These are phyloP conservation scores for Hiodon alosoides DNA, from an alignment of 2,113 vertebrate species.

Conservation along the genomic window DNA sequence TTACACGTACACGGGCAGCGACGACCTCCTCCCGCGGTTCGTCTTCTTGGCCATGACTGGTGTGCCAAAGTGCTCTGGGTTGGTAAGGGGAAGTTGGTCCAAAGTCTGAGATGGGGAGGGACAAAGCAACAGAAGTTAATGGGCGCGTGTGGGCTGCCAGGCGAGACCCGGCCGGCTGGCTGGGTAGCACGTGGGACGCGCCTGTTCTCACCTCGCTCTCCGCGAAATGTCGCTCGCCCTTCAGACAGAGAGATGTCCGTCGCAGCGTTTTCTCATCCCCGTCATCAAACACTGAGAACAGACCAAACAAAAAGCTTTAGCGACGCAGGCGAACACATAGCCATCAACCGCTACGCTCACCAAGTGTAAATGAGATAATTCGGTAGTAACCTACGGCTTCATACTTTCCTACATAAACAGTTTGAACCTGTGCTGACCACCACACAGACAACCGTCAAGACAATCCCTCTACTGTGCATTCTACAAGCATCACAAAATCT, in stretches of 20 bases:
- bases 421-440: neutral
- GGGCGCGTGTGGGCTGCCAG: neutral
- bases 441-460: neutral
- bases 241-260: conserved; percentile 90
- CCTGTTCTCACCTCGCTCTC: conserved; percentile 83
- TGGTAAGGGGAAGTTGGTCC: conserved; percentile 92
- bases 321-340: neutral
- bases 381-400: too few species aligned
- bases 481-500: too few species aligned
- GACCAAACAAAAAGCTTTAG: neutral
- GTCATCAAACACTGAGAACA: conserved; percentile 85
- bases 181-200: neutral
- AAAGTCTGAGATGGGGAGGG: conserved; percentile 67
- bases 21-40: conserved; percentile 85
- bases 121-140: neutral
- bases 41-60: conserved; percentile 97
- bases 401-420: too few species aligned
- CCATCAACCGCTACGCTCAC: too few species aligned
- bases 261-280: conserved; percentile 95
- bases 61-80: conserved; percentile 96
- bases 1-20: conserved; percentile 80
- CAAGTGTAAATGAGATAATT: too few species aligned
- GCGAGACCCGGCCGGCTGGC: neutral
- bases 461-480: neutral
- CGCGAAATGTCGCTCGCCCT: conserved; percentile 96